phyloP scores from a whole-genome alignment of 2,797 vertebrate species.

The Falco biarmicus region DNA sequence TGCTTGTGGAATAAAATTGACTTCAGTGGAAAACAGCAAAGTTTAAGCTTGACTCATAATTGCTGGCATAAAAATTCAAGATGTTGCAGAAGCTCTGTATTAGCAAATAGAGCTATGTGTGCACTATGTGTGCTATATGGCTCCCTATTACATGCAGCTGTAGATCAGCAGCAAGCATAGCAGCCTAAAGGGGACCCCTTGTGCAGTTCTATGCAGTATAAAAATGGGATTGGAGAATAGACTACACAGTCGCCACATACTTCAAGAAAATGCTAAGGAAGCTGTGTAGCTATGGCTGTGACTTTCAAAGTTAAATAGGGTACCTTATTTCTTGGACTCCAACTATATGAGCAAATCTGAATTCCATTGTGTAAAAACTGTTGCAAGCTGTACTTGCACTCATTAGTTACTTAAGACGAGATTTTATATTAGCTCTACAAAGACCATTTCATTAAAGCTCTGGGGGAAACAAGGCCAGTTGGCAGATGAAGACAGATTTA shows the following conservation, averaged over 20 bases:
- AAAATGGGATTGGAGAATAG: background rate
- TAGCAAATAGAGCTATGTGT: background rate
- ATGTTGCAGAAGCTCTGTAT: background rate
- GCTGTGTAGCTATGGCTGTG: background rate
- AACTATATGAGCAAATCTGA: background rate
- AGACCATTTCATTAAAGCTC: background rate
- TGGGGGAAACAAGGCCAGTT: background rate
- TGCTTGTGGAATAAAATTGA: background rate
- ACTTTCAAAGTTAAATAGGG: background rate
- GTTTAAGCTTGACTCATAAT: background rate
- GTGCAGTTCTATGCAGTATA: background rate
- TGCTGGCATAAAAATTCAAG: background rate
- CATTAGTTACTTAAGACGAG: background rate
- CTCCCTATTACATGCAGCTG: background rate
- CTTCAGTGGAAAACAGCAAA: background rate
- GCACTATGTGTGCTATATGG: rapidly evolving
- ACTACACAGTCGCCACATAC: background rate
- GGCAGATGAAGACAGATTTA: background rate
- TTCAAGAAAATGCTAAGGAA: background rate
- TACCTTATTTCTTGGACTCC: background rate
- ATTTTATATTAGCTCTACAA: background rate
- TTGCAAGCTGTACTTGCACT: background rate
- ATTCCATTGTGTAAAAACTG: background rate
- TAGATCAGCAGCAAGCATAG: background rate
- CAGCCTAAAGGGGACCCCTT: background rate